Conservation (phyloP, 1,140 invertebrate genomes). For the Hydropsyche tenuis region DNA sequence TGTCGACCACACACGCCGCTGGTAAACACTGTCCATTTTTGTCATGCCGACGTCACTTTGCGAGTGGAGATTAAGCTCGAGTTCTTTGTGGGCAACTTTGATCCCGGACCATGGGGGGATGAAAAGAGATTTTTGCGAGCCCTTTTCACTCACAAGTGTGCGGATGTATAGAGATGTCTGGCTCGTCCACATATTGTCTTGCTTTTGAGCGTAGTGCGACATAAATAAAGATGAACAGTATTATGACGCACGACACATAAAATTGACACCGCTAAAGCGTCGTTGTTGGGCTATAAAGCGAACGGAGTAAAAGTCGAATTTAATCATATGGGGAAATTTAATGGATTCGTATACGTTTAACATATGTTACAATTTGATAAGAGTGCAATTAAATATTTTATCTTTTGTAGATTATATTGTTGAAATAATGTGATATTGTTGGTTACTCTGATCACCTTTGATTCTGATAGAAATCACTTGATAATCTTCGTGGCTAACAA, state of each 20-base stretch:
- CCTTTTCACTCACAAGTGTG: background rate
- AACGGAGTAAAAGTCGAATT: background rate
- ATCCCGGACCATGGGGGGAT: slow-evolving; percentile 16
- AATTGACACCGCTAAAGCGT: background rate
- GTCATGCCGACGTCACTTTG: slow-evolving; percentile 7
- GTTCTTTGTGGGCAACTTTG: slow-evolving; percentile 23
- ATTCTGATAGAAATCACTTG: no score
- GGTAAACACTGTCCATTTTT: slow-evolving; percentile 11
- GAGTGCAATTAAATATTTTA: no score
- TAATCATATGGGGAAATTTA: background rate
- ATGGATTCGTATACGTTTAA: no score
- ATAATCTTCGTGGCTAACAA: no score
- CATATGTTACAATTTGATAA: no score
- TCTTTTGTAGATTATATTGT: no score
- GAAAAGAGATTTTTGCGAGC: slow-evolving; percentile 18
- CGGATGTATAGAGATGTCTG: background rate
- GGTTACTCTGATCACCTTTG: no score
- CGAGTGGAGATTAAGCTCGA: slow-evolving; percentile 12
- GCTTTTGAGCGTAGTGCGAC: background rate
- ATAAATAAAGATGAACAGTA: background rate
- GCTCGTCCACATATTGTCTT: slow-evolving; percentile 1
- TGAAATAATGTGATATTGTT: no score
- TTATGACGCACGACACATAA: slow-evolving; percentile 1
- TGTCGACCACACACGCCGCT: no score
- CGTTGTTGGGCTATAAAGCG: background rate